Base-by-base conservation (phyloP, 2,797 vertebrate genomes). In the Kryptolebias ocellatus region DNA sequence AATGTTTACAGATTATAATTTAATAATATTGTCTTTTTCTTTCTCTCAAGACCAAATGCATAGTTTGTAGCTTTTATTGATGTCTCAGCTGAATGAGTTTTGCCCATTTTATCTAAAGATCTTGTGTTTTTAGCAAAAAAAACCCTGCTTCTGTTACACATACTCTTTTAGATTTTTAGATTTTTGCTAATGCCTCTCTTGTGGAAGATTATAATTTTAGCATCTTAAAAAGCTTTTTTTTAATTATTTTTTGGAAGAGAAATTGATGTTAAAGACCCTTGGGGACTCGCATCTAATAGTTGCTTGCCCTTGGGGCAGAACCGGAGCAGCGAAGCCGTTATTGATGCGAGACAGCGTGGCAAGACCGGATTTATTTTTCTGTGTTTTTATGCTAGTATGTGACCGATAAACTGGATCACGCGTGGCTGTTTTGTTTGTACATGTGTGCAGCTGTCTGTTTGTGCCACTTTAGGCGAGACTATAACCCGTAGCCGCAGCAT, bases 201-300 rank as follows among this genome's bases (percentile, higher is more conserved):
- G 54, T 66, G 42, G 60, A 60, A 72, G 83, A 84, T 88, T 84
- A 83, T 64, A 24, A 74, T 59, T 60, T 73, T 42, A 70, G 78
- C 61, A 80, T 86, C 81, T 87, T 84, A 70, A 85, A 82, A 81
- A n/a, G 72, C 58, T 76, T 85, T 79, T 80, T 24, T 24, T 24
- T 24, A 24, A 24, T 24, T 24, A 24, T 24, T 24, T 24, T 84
- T 81, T 60, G 52, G 71, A 72, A 61, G 64, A 59, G 51, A 52
- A 64, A 82, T 85, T 78, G 73, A 70, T 74, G 81, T 92, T 86
- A 90, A 92, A 92, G 87, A 72, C 69, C 85, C 75, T 67, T 52
- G 62, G 20, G 77, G 72, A 74, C 79, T 87, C 75, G 78, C 81
- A 91, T 92, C 76, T 83, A 84, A 87, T 87, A 85, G 79, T 79